phyloP scores from a whole-genome alignment of 2,888 invertebrate genomes.

The Crepidodera aurea region DNA sequence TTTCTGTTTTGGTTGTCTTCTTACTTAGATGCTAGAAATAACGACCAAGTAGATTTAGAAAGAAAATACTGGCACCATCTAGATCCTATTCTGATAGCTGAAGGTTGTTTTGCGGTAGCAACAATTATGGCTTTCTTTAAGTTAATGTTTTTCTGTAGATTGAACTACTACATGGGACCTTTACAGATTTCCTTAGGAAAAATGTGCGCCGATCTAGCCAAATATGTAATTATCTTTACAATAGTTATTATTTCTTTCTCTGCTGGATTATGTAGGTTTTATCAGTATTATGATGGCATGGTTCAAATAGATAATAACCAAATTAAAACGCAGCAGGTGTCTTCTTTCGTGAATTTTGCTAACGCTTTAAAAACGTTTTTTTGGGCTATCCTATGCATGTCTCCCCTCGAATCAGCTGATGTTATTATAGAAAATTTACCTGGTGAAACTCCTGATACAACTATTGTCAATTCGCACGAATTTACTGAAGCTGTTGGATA shows the following conservation, averaged over 20 bases:
- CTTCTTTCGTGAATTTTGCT: conserved; percentile 68
- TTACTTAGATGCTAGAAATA: conserved; percentile 62
- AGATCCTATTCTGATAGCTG: conserved; percentile 71
- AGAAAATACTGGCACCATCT: conserved; percentile 72
- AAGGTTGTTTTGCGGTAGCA: conserved; percentile 72
- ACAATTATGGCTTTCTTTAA: conserved; percentile 73
- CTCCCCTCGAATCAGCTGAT: conserved; percentile 70
- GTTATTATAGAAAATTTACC: conserved; percentile 71
- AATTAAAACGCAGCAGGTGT: conserved; percentile 66
- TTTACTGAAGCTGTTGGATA: conserved; percentile 75
- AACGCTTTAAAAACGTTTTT: conserved; percentile 72
- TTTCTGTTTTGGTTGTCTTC: conserved; percentile 72
- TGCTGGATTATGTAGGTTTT: conserved; percentile 69
- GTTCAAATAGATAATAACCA: conserved; percentile 62
- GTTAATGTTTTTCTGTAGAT: conserved; percentile 69
- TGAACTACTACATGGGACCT: conserved; percentile 72
- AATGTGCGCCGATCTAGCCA: conserved; percentile 72
- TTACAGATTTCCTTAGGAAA: conserved; percentile 72
- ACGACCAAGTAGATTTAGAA: conserved; percentile 64
- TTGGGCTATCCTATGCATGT: conserved; percentile 76
- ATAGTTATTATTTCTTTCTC: conserved; percentile 70
- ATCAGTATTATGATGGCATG: conserved; percentile 71
- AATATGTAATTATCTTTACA: conserved; percentile 69
- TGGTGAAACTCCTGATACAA: conserved; percentile 61
- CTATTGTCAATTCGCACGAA: conserved; percentile 65